phyloP scores from a whole-genome alignment of 2,113 vertebrate genomes.

The Cyprinus carpio region DNA sequence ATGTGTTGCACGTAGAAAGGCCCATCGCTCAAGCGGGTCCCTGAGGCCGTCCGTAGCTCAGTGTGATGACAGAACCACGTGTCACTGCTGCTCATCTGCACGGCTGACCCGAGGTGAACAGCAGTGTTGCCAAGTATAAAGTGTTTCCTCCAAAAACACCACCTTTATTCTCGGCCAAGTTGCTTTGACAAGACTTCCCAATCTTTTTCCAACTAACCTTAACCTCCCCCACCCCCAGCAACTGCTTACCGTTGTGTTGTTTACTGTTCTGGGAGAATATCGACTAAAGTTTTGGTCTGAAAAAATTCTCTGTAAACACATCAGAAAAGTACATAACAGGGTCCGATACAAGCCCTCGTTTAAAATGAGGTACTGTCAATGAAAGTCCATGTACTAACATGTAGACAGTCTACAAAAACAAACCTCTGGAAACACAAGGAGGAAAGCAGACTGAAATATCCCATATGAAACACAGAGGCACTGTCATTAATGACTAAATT shows the following conservation, averaged over 20 bases:
- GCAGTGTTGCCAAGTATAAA: conserved; percentile 28
- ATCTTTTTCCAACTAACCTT: conserved; percentile 17
- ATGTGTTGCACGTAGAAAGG: conserved; percentile 49
- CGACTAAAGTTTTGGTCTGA: neutral
- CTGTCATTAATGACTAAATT: too few species aligned
- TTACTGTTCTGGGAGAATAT: conserved; percentile 7
- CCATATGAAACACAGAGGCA: neutral
- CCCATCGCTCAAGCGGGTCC: conserved; percentile 12
- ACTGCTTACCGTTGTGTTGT: neutral
- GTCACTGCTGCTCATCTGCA: neutral
- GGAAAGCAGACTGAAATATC: neutral
- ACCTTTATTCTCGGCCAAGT: neutral
- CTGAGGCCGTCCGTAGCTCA: conserved; percentile 9
- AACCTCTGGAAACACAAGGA: neutral
- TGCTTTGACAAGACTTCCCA: neutral
- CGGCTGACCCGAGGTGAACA: conserved; percentile 2
- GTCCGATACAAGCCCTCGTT: neutral
- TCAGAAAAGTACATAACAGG: neutral
- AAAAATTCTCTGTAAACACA: neutral
- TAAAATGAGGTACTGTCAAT: neutral
- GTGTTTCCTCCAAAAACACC: neutral
- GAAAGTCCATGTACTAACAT: neutral
- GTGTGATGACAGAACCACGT: conserved; percentile 5
- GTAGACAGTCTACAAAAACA: neutral
- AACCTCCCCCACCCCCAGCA: neutral